A percentile compares a stretch with the other conserved stretches of the same genome.
These are phyloP conservation scores for Protobothrops mucrosquamatus DNA, from an alignment of 2,113 vertebrate species.

Conservation along the genomic window DNA sequence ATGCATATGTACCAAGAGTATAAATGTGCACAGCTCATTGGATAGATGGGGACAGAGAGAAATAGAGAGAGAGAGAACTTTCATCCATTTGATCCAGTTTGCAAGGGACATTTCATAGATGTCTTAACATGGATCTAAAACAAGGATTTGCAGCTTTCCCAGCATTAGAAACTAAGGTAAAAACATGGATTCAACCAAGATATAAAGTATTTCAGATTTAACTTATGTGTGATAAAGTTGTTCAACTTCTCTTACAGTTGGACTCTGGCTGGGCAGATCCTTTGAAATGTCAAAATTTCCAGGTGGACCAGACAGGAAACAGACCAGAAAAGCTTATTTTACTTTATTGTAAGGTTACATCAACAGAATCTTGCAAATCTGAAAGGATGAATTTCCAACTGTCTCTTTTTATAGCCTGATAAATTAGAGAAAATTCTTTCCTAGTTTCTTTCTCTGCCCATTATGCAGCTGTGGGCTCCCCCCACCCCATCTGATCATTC, in stretches of 20 bases:
- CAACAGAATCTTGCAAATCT: not conserved
- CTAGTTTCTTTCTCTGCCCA: not conserved
- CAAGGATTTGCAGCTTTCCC: not conserved
- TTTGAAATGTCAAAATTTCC: not conserved
- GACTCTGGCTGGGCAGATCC: not conserved
- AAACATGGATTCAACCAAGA: not conserved
- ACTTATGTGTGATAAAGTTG: not conserved
- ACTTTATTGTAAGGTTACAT: not conserved
- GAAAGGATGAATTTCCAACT: not conserved
- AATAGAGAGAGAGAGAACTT: not conserved
- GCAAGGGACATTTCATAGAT: not conserved
- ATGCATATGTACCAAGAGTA: not conserved
- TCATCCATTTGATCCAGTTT: not conserved
- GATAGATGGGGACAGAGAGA: not conserved
- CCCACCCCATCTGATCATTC: not conserved
- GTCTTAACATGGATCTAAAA: not conserved
- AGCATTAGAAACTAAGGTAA: not conserved
- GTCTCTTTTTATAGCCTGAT: not conserved
- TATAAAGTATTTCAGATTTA: not conserved
- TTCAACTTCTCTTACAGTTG: not conserved
- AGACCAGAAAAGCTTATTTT: not conserved
- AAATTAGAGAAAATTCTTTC: not conserved
- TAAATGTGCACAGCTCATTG: not conserved
- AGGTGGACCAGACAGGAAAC: not conserved
- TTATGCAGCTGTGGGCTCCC: not conserved